These are phyloP conservation scores for Aphidius colemani DNA, from an alignment of 2,888 invertebrate genomes.

Conservation along the genomic window DNA sequence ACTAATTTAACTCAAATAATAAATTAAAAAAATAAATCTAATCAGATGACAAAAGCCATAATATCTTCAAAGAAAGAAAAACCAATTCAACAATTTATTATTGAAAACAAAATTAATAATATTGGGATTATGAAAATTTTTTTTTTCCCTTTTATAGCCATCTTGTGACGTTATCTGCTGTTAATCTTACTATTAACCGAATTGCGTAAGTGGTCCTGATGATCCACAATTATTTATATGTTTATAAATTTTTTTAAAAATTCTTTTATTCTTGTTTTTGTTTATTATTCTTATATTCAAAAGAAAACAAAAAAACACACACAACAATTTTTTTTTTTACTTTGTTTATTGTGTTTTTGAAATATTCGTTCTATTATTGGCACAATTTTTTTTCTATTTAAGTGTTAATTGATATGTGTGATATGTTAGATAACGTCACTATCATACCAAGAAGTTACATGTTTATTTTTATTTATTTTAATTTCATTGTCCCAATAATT, in stretches of 20 bases:
- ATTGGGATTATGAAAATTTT: constrained; percentile 45
- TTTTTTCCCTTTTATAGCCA: constrained; percentile 70
- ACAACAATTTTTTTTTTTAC: constrained; percentile 37
- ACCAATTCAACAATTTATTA: background rate
- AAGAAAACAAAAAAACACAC: constrained; percentile 36
- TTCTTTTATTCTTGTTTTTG: constrained; percentile 24
- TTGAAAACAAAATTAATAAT: constrained; percentile 20
- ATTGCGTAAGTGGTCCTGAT: constrained; percentile 80
- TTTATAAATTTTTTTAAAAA: constrained; percentile 36
- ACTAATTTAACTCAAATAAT: background rate
- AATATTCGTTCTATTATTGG: too few species aligned
- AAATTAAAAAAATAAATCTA: background rate
- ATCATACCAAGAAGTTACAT: constrained; percentile 16
- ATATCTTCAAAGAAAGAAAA: background rate
- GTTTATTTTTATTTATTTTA: constrained; percentile 18
- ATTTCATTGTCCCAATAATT: background rate
- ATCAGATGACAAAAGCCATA: background rate
- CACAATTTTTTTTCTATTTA: too few species aligned
- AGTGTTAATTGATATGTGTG: too few species aligned
- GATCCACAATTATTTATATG: constrained; percentile 56
- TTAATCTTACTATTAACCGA: constrained; percentile 90
- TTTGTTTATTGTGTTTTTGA: constrained; percentile 22
- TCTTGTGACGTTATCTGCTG: constrained; percentile 90
- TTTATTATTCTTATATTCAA: constrained; percentile 45
- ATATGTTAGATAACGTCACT: constrained; percentile 46